These are phyloP conservation scores for Drusus annulatus DNA, from an alignment of 1,140 invertebrate genomes.

Conservation along the genomic window DNA sequence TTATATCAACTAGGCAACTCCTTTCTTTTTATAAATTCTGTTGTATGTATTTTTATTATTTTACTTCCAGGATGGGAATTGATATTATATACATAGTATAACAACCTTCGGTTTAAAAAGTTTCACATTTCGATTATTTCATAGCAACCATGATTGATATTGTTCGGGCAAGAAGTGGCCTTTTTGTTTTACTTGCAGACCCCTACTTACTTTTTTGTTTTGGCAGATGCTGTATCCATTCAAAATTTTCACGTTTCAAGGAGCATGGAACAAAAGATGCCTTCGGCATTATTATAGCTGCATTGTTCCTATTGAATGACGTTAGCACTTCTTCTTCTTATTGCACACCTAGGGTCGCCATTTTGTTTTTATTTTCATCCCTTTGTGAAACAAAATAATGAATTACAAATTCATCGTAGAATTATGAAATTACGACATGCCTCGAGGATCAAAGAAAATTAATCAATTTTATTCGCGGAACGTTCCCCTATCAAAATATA, in stretches of 20 bases:
- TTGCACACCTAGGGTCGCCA: neutral
- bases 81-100: too few species aligned
- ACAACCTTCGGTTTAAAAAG: too few species aligned
- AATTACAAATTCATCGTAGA: neutral
- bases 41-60: too few species aligned
- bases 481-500: too few species aligned
- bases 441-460: neutral
- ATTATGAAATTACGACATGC: neutral
- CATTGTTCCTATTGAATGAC: constrained; percentile 42
- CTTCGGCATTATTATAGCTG: constrained; percentile 17
- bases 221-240: neutral
- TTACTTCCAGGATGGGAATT: too few species aligned
- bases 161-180: too few species aligned
- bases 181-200: too few species aligned
- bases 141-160: too few species aligned
- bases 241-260: constrained; percentile 1
- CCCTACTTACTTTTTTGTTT: too few species aligned
- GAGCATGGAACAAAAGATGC: constrained; percentile 26
- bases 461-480: neutral
- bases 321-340: constrained; percentile 32
- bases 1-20: too few species aligned
- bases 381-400: constrained; percentile 6
- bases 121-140: too few species aligned
- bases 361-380: neutral
- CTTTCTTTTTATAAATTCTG: too few species aligned